Evolutionary conservation across 2,113 vertebrate species (phyloP), one percentile per base, ranked within the genome.

Genomic region (Hucho hucho): DNA sequence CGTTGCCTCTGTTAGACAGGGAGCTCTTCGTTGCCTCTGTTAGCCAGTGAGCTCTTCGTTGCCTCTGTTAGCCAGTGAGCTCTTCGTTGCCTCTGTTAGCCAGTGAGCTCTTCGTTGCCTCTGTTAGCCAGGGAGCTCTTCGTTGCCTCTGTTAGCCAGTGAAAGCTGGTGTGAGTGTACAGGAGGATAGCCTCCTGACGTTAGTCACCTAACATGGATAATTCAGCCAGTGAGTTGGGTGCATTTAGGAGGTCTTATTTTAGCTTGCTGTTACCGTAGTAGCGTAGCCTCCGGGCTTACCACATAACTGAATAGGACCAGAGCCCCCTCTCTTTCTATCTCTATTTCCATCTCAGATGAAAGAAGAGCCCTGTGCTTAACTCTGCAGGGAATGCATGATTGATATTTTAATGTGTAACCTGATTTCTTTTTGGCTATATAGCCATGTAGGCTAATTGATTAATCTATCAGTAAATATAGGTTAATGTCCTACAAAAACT

Each of bases 131-230:
- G 61, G 6, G 2, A 26, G 61, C n/a, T 49, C 14, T 49, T 14
- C 0, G 14, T 61, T 18, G 58, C n/a, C 58, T 0, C n/a, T 1
- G 20, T 70, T 53, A 68, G 76, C 64, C 25, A 63, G 37, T 69
- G 73, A 68, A 64, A 70, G 78, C 37, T 37, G 37, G 37, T 74
- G 75, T 79, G 32, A 37, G 32, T 49, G 47, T 49, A 16, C 14
- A 14, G 75, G 24, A 32, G 74, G 81, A 69, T 43, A 72, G 78
- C 66, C 81, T 32, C 71, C 47, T 49, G 3, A 24, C 3, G 32
- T 81, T 81, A 83, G 66, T 83, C 85, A 74, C 79, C 75, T 67
- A 64, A 82, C 84, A 87, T 83, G 70, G 84, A 84, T 88, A 82
- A 89, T 82, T 87, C 78, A 88, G 70, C 59, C 64, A 43, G 74